Conservation (phyloP, 1,140 invertebrate genomes). For the Bombus polaris region DNA sequence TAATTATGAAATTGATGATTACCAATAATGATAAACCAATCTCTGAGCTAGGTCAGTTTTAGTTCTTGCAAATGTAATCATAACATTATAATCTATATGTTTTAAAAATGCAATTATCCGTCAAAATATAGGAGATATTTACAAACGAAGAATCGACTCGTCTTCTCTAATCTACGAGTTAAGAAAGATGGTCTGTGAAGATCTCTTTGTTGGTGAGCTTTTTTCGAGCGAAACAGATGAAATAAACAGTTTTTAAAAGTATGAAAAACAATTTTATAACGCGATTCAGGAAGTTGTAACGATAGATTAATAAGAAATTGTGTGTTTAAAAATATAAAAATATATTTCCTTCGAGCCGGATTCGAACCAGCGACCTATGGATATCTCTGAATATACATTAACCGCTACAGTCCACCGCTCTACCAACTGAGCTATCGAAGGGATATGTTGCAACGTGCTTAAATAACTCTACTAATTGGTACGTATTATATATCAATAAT, state of each 20-base stretch:
- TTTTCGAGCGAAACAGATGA: not conserved
- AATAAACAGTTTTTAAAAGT: not conserved
- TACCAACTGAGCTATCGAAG: conserved; percentile 94
- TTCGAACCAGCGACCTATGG: conserved; percentile 75
- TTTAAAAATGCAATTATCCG: no score
- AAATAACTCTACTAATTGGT: fast-evolving
- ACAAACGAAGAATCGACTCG: not conserved
- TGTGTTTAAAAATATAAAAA: not conserved
- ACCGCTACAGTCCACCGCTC: conserved; percentile 92
- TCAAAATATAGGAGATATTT: not conserved
- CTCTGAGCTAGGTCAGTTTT: no score
- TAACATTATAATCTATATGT: no score
- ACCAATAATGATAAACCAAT: no score
- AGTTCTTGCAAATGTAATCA: no score
- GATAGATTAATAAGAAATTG: not conserved
- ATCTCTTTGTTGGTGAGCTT: not conserved
- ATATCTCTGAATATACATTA: conserved; percentile 15
- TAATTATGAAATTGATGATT: no score
- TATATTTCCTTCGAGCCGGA: conserved; percentile 72
- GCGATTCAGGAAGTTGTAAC: not conserved
- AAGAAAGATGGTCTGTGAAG: not conserved
- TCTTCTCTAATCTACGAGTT: not conserved
- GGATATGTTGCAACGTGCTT: conserved; percentile 51
- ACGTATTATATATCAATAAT: not conserved
- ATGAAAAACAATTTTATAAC: not conserved